Evolutionary conservation across 2,888 invertebrate species (phyloP).

Genomic region (Marronus borbonicus): DNA sequence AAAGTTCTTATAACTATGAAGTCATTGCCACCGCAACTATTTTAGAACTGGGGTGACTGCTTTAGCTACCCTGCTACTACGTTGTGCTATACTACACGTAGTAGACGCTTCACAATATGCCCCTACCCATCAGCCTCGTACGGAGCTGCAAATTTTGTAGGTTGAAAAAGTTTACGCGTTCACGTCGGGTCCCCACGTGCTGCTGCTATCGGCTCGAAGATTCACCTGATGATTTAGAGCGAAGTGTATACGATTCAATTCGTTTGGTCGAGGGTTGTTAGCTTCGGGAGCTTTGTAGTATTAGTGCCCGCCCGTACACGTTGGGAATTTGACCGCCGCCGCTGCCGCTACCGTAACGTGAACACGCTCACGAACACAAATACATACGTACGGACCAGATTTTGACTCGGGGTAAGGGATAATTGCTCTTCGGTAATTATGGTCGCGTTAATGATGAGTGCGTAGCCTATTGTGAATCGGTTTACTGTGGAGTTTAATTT

Average conservation of each 20-base stretch:
- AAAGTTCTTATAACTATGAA: constrained; percentile 28
- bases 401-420: constrained; percentile 10
- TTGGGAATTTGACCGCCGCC: constrained; percentile 21
- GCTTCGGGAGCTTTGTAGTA: background rate
- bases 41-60: constrained; percentile 50
- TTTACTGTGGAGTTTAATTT: background rate
- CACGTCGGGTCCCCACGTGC: constrained; percentile 11
- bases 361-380: background rate
- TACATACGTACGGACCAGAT: background rate
- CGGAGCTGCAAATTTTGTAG: constrained; percentile 48
- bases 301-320: background rate
- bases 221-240: constrained; percentile 44
- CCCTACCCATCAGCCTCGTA: constrained; percentile 41
- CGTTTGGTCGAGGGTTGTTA: constrained; percentile 18
- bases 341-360: background rate
- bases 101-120: constrained; percentile 21
- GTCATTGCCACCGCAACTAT: constrained; percentile 48
- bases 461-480: background rate
- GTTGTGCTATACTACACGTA: background rate
- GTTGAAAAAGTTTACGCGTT: constrained; percentile 21
- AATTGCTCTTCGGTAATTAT: constrained; percentile 8
- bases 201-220: constrained; percentile 1
- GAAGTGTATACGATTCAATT: constrained; percentile 35
- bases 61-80: constrained; percentile 35
- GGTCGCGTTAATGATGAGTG: background rate